These are phyloP conservation scores for Benthosema pterotum DNA, from an alignment of 2,797 vertebrate species.

Conservation along the genomic window DNA sequence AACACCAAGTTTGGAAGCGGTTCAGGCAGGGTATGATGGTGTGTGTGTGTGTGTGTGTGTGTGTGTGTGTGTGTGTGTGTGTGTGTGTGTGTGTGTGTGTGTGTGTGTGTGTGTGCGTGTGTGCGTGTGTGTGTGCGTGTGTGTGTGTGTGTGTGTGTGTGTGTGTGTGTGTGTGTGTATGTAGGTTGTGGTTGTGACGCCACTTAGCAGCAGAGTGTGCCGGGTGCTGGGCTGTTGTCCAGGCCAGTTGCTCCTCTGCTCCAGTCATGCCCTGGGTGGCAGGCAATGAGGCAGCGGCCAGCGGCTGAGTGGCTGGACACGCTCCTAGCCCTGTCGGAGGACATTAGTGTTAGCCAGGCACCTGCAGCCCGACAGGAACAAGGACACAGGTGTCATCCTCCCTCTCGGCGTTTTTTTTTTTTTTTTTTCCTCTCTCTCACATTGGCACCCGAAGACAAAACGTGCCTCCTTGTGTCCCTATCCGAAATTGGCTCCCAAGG, in stretches of 20 bases:
- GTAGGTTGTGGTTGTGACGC: conserved; percentile 67
- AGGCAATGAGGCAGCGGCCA: conserved; percentile 75
- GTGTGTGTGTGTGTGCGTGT: conserved; percentile 3
- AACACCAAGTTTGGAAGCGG: neutral
- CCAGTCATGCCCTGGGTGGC: conserved; percentile 83
- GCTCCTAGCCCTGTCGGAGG: conserved; percentile 85
- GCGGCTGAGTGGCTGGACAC: conserved; percentile 82
- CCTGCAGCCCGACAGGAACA: conserved; percentile 86
- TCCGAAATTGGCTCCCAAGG: conserved; percentile 19
- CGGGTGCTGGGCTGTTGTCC: conserved; percentile 82
- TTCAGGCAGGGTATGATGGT: neutral
- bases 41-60: conserved; percentile 6
- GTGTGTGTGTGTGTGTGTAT: conserved; percentile 4
- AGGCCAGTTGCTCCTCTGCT: conserved; percentile 77
- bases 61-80: conserved; percentile 1
- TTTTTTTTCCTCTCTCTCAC: no score
- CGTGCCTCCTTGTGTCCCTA: conserved; percentile 27
- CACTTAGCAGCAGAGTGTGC: conserved; percentile 84
- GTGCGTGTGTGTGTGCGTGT: neutral
- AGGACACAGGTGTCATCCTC: conserved; percentile 88
- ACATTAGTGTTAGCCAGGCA: conserved; percentile 85
- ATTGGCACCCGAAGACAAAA: conserved; percentile 54
- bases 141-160: conserved; percentile 3
- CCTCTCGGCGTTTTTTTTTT: conserved; percentile 39
- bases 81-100: conserved; percentile 3